phyloP scores from a whole-genome alignment of 2,113 vertebrate genomes.

The Microtus oregoni region DNA sequence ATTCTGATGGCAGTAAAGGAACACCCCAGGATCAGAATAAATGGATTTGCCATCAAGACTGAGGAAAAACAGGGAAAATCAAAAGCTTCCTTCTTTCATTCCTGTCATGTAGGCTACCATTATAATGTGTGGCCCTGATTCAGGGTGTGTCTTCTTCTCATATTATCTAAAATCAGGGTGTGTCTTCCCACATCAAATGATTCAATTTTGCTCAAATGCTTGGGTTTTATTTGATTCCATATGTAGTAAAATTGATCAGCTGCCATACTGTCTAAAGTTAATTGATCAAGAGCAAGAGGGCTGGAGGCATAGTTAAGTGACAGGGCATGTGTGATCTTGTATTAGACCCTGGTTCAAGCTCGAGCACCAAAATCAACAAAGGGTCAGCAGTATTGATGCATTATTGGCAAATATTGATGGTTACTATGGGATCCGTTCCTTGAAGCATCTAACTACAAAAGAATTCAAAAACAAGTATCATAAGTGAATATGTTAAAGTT shows the following conservation, averaged over 20 bases:
- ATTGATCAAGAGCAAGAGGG: background rate
- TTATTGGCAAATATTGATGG: background rate
- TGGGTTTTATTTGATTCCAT: background rate
- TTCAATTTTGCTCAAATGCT: background rate
- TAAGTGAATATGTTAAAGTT: background rate
- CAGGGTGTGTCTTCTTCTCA: background rate
- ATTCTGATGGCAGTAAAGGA: background rate
- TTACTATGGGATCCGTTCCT: background rate
- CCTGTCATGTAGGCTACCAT: background rate
- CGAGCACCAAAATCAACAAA: background rate
- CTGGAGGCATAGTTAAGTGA: background rate
- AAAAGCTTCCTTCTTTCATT: background rate
- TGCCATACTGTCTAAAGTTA: background rate
- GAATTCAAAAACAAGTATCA: background rate
- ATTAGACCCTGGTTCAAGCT: background rate
- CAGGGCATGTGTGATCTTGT: background rate
- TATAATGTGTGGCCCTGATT: background rate
- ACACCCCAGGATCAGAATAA: background rate
- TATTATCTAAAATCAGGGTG: background rate
- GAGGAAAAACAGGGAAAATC: background rate
- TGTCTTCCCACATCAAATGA: background rate
- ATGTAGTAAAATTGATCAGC: background rate
- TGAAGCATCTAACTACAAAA: background rate
- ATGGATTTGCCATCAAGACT: background rate
- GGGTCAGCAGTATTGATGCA: background rate